Percentiles rank a stretch among this genome's conserved stretches.
Evolutionary conservation across 1,140 invertebrate species (phyloP).

Genomic region (Apis cerana): DNA sequence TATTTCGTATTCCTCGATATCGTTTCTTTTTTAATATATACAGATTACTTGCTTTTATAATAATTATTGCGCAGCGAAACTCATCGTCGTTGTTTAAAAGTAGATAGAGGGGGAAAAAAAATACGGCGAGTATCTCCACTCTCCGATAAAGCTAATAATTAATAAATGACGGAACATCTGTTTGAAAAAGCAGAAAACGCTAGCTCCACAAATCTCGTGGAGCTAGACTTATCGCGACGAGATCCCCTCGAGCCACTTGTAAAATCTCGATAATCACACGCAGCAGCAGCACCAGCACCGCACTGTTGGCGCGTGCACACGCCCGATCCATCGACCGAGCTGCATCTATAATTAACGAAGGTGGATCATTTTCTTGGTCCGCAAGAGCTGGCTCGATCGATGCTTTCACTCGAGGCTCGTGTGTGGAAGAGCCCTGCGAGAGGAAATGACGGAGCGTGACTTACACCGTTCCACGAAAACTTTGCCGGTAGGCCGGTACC

Average conservation of each 20-base stretch:
- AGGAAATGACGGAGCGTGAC: background rate
- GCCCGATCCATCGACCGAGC: background rate
- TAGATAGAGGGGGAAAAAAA: background rate
- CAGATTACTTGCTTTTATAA: too few species aligned
- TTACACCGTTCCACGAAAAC: background rate
- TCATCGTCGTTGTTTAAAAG: too few species aligned
- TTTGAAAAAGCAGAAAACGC: background rate
- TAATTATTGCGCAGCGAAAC: too few species aligned
- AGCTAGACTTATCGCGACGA: background rate
- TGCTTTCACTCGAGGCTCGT: background rate
- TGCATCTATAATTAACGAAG: slow-evolving; percentile 21
- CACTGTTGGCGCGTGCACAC: slow-evolving; percentile 1
- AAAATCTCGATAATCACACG: slow-evolving; percentile 21
- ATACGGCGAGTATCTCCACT: background rate
- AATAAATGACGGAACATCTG: background rate
- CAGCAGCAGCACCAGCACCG: background rate
- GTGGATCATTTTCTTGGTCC: slow-evolving; percentile 3
- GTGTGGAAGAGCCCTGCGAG: background rate
- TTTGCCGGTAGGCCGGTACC: background rate
- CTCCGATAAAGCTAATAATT: background rate
- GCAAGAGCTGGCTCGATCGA: background rate
- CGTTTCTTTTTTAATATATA: too few species aligned
- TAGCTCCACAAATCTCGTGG: background rate
- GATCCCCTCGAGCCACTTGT: slow-evolving; percentile 9
- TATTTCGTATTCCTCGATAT: too few species aligned